Conservation (phyloP, 2,888 invertebrate species). For the Hoplodrina blanda region DNA sequence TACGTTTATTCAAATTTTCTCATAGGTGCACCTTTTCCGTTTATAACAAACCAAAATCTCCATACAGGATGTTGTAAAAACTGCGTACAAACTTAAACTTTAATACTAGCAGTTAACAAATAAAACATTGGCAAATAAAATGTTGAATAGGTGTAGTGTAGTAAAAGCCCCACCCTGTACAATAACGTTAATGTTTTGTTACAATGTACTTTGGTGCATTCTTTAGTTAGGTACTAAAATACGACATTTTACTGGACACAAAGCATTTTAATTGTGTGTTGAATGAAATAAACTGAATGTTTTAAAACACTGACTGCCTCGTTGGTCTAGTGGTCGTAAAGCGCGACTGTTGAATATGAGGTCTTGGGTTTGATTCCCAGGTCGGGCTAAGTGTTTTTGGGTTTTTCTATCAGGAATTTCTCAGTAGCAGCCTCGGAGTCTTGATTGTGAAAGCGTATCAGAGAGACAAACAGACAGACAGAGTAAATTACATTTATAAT, state of each 20-base stretch:
- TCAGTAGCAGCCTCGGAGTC: too few species aligned
- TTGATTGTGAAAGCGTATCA: too few species aligned
- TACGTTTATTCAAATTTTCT: neutral
- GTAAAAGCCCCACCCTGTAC: slow-evolving; percentile 35
- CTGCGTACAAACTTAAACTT: slow-evolving; percentile 4
- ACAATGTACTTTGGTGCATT: slow-evolving; percentile 11
- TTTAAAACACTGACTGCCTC: neutral
- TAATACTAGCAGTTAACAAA: slow-evolving; percentile 25
- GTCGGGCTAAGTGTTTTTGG: too few species aligned
- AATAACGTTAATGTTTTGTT: slow-evolving; percentile 24
- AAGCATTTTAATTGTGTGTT: slow-evolving; percentile 10
- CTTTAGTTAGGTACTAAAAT: slow-evolving; percentile 23
- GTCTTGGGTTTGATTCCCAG: too few species aligned
- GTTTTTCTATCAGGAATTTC: too few species aligned
- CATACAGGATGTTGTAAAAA: slow-evolving; percentile 35
- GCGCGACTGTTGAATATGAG: too few species aligned
- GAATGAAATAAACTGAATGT: neutral
- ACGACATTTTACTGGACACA: neutral
- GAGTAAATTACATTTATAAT: too few species aligned
- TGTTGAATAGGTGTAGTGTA: slow-evolving; percentile 14
- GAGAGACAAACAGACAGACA: too few species aligned
- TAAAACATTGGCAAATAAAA: slow-evolving; percentile 34
- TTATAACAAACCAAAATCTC: neutral
- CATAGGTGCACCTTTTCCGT: neutral
- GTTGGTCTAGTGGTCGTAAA: too few species aligned